These are phyloP conservation scores for Heliconius nattereri DNA, from an alignment of 1,140 invertebrate species.

Conservation along the genomic window DNA sequence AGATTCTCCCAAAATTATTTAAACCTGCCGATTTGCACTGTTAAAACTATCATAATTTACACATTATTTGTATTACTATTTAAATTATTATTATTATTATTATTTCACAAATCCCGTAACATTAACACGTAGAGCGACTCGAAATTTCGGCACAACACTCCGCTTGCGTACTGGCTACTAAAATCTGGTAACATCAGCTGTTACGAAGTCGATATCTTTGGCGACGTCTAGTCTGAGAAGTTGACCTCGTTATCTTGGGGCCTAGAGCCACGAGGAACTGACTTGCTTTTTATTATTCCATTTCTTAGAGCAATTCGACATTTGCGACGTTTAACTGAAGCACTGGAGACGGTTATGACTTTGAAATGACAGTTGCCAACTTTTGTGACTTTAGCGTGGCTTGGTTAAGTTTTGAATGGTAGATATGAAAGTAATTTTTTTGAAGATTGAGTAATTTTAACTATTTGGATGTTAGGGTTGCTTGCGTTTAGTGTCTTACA, in stretches of 20 bases:
- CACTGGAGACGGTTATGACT: constrained; percentile 2
- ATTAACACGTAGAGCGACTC: not conserved
- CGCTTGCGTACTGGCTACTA: constrained; percentile 54
- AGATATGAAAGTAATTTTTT: not conserved
- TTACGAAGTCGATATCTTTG: constrained; percentile 67
- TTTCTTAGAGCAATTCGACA: constrained; percentile 21
- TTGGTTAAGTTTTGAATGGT: not conserved
- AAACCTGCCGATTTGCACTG: not conserved
- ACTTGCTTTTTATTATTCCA: constrained; percentile 38
- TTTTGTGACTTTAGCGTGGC: not conserved
- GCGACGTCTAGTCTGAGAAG: constrained; percentile 71
- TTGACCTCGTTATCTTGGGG: constrained; percentile 63
- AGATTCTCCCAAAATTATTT: not conserved
- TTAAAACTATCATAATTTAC: not conserved
- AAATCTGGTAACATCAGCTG: constrained; percentile 68
- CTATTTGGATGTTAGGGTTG: too few species aligned
- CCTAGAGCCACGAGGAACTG: constrained; percentile 44
- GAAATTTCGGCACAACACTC: constrained; percentile 43
- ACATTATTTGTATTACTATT: not conserved
- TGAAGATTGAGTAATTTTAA: not conserved
- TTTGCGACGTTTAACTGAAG: not conserved
- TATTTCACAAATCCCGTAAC: not conserved
- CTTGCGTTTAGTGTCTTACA: too few species aligned
- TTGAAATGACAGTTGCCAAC: constrained; percentile 1
- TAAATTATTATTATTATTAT: not conserved